Evolutionary conservation across 2,113 vertebrate genomes (phyloP).

Genomic region (Colossoma macropomum): DNA sequence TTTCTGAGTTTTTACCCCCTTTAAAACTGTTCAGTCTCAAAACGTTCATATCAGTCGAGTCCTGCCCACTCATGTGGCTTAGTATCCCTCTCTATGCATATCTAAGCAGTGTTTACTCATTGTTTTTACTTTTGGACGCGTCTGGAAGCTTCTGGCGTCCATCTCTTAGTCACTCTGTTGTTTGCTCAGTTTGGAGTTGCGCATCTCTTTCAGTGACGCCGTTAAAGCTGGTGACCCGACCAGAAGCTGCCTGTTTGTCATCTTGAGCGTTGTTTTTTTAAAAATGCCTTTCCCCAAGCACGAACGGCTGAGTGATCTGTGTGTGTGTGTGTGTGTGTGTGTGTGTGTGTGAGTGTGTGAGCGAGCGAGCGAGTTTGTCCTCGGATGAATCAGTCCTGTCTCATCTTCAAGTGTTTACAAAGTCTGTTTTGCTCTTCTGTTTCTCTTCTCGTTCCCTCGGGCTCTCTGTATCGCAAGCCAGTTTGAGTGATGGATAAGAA

Average conservation of each 20-base stretch:
- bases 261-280: not conserved
- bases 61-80: too few relatives aligned
- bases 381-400: conserved; percentile 17
- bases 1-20: too few relatives aligned
- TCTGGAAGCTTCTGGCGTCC: not conserved
- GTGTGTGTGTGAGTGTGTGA: not conserved
- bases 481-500: conserved; percentile 1
- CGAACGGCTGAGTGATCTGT: not conserved
- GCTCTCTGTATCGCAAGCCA: not conserved
- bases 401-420: not conserved
- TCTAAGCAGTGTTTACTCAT: not conserved
- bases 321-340: not conserved
- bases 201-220: conserved; percentile 2
- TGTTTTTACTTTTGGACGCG: not conserved
- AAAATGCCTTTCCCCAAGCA: not conserved
- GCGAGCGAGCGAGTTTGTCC: not conserved
- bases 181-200: not conserved
- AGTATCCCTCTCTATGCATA: too few relatives aligned
- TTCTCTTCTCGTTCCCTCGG: not conserved
- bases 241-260: not conserved
- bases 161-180: conserved; percentile 8
- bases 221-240: not conserved
- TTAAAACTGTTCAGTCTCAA: too few relatives aligned
- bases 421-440: conserved; percentile 9
- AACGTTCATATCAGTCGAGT: too few relatives aligned